phyloP scores from a whole-genome alignment of 2,797 vertebrate species.

The Danio aesculapii region DNA sequence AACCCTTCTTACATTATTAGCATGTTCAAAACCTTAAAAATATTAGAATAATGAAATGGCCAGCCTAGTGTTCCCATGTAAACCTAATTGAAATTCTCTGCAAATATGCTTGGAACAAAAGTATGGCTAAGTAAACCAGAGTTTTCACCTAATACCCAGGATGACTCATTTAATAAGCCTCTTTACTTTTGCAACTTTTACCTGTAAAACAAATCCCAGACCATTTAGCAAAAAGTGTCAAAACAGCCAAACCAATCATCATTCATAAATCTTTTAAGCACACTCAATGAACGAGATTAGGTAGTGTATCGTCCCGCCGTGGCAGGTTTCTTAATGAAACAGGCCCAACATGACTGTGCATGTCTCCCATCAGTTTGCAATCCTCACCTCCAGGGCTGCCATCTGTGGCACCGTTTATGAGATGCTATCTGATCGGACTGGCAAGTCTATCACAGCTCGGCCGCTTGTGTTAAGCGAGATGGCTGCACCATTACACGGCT shows the following conservation, averaged over 20 bases:
- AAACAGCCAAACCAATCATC: slow-evolving; percentile 25
- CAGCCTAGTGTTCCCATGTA: no score
- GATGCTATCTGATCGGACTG: slow-evolving; percentile 55
- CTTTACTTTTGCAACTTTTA: not conserved
- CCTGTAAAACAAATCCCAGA: not conserved
- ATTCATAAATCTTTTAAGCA: slow-evolving; percentile 30
- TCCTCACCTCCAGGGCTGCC: slow-evolving; percentile 51
- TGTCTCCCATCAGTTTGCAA: slow-evolving; percentile 24
- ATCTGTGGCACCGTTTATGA: slow-evolving; percentile 45
- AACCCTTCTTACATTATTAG: no score
- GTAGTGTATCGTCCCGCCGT: not conserved
- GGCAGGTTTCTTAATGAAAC: slow-evolving; percentile 43
- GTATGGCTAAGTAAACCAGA: no score
- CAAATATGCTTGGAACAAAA: no score
- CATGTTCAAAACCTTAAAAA: no score
- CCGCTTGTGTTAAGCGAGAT: slow-evolving; percentile 53
- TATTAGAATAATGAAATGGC: no score
- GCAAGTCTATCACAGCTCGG: slow-evolving; percentile 59
- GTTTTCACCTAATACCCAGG: no score
- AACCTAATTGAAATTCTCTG: no score
- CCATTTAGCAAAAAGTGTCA: not conserved
- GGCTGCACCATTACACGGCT: slow-evolving; percentile 49
- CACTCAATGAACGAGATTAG: slow-evolving; percentile 4
- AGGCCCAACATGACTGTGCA: slow-evolving; percentile 36
- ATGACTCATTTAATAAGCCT: not conserved